A percentile compares a stretch with the other conserved stretches of the same genome.
These are phyloP conservation scores for Hermodice carunculata DNA, from an alignment of 2,888 invertebrate species.

Conservation along the genomic window DNA sequence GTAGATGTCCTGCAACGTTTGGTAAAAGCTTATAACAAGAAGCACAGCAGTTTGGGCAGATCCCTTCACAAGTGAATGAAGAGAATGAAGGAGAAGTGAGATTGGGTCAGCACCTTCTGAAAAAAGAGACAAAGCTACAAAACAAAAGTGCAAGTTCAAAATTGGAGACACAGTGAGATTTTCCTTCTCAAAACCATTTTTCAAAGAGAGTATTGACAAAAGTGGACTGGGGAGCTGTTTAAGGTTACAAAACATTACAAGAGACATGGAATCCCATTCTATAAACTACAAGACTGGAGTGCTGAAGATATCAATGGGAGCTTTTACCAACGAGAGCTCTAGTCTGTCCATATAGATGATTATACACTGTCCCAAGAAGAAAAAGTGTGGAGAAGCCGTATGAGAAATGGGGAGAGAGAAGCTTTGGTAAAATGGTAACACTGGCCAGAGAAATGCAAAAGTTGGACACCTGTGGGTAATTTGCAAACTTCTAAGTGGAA, in stretches of 20 bases:
- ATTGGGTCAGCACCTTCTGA: background rate
- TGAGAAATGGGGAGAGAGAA: background rate
- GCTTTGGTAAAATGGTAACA: background rate
- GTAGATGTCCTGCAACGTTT: constrained; percentile 4
- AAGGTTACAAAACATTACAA: background rate
- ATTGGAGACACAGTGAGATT: constrained; percentile 8
- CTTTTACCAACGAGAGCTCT: constrained; percentile 7
- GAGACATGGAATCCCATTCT: background rate
- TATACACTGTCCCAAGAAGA: background rate
- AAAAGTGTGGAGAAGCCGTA: background rate
- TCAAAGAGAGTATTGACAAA: constrained; percentile 5
- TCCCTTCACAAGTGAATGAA: background rate
- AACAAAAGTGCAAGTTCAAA: background rate
- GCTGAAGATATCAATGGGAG: constrained; percentile 10
- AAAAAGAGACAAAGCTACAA: no score
- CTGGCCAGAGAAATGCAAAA: constrained; percentile 4
- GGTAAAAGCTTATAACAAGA: constrained; percentile 5
- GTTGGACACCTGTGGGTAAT: no score
- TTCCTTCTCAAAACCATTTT: background rate
- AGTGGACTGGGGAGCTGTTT: constrained; percentile 9
- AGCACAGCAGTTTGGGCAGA: constrained; percentile 1
- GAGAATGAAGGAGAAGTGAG: constrained; percentile 7
- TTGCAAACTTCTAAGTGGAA: no score
- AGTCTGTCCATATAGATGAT: background rate
- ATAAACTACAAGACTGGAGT: background rate